Evolutionary conservation across 2,113 vertebrate species (phyloP), one percentile per base, ranked within the genome.

Genomic region (Danionella cerebrum): DNA sequence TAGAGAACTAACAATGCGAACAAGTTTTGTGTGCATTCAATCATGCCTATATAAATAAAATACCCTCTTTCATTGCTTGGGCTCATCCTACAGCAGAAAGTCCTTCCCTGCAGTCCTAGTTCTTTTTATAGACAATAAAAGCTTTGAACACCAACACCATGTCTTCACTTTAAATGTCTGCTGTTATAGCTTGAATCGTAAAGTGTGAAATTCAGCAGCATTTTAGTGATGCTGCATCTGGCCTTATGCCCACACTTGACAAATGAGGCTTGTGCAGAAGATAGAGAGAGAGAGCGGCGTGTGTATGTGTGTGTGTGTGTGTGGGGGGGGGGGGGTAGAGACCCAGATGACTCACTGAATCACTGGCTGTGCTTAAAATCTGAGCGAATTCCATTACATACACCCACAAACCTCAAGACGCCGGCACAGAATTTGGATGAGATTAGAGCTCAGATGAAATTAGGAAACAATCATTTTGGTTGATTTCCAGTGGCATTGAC

Each of bases 171-270:
- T 48, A 64, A 64, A 64, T 48, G 31, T 8, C 19, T 9, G 44
- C 47, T 54, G n/a, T 63, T 70, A 42, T 52, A 54, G 58, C 29
- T 13, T 6, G 10, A 63, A 48, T 44, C 21, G 31, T 29, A 27
- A 63, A 55, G 31, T 70, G 64, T 52, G 22, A 29, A 54, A 69
- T 64, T 54, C 42, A 66, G 51, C 27, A 24, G 50, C 62, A 22
- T 54, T 65, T 60, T 53, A 65, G 27, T 69, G 69, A 76, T 71
- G 58, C 64, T 57, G 44, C 31, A 48, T 39, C 51, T 76, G 70
- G 74, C 67, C 54, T 24, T 6, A 5, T 16, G 60, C 74, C 70
- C 62, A 50, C 19, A 50, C 18, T 66, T 29, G 54, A 69, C 66
- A 76, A 60, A 70, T 69, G 48, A 54, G 54, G 38, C 69, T 66